A percentile compares a stretch with the other conserved stretches of the same genome.
Conservation (phyloP, 2,797 vertebrate genomes). For the Diplodus puntazzo region DNA sequence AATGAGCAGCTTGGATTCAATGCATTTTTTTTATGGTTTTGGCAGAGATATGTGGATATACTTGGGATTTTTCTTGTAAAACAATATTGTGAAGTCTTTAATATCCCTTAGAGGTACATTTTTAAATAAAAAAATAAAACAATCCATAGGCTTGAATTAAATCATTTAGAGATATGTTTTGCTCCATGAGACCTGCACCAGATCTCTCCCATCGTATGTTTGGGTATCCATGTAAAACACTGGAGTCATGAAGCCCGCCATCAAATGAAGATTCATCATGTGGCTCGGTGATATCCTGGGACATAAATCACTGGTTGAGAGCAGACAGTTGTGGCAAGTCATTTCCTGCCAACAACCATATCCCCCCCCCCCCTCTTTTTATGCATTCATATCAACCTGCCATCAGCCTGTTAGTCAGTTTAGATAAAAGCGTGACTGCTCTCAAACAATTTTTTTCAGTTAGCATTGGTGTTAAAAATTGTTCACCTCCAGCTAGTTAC, state of each 20-base stretch:
- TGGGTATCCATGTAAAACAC: slow-evolving; percentile 33
- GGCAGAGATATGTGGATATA: background rate
- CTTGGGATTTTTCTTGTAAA: background rate
- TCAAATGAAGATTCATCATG: slow-evolving; percentile 67
- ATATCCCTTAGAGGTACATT: background rate
- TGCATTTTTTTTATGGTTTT: slow-evolving; percentile 15
- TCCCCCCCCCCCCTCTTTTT: slow-evolving; percentile 3
- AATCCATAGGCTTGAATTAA: background rate
- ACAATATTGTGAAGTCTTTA: background rate
- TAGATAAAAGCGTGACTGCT: slow-evolving; percentile 30
- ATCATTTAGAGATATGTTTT: background rate
- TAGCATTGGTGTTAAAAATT: background rate
- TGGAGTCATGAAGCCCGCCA: slow-evolving; percentile 43
- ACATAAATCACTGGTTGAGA: slow-evolving; percentile 65
- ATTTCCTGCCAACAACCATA: slow-evolving; percentile 64
- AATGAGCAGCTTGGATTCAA: slow-evolving; percentile 32
- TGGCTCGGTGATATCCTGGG: slow-evolving; percentile 60
- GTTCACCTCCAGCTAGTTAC: background rate
- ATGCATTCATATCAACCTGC: slow-evolving; percentile 40
- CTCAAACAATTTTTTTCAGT: background rate
- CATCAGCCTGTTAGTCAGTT: slow-evolving; percentile 19
- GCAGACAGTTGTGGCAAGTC: slow-evolving; percentile 68
- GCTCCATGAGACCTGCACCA: background rate
- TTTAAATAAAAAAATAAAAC: background rate
- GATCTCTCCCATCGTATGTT: slow-evolving; percentile 2